Conservation (phyloP, 2,888 invertebrate species). For the Microdon myrmicae region DNA sequence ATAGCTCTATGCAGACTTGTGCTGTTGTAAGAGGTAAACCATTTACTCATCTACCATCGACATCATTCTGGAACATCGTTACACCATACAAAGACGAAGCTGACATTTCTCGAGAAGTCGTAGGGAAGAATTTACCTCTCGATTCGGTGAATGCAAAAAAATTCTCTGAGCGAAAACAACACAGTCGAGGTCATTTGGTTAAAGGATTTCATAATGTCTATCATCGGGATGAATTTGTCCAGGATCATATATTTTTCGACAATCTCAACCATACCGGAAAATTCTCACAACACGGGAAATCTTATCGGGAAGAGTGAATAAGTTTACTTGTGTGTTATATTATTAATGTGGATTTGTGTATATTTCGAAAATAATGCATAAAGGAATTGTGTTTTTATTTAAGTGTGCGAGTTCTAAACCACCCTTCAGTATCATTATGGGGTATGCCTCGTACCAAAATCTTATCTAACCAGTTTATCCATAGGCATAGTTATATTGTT, state of each 20-base stretch:
- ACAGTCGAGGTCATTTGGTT: slow-evolving; percentile 82
- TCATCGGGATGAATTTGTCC: slow-evolving; percentile 87
- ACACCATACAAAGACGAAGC: neutral
- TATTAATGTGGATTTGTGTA: neutral
- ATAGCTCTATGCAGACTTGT: slow-evolving; percentile 24
- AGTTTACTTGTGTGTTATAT: neutral
- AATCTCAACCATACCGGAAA: slow-evolving; percentile 83
- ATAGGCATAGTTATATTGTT: too few species aligned
- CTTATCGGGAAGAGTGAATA: slow-evolving; percentile 15
- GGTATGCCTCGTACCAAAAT: too few species aligned
- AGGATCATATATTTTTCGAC: slow-evolving; percentile 89
- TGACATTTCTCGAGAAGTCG: too few species aligned
- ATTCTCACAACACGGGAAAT: slow-evolving; percentile 78
- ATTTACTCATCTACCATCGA: neutral
- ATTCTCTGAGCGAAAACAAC: slow-evolving; percentile 75
- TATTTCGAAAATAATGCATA: too few species aligned
- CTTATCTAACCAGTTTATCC: too few species aligned
- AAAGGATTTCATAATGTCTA: slow-evolving; percentile 85
- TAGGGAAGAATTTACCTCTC: neutral
- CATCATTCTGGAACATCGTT: slow-evolving; percentile 20
- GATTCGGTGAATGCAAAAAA: slow-evolving; percentile 1
- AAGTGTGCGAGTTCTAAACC: too few species aligned
- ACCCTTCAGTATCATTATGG: too few species aligned
- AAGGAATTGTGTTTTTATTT: too few species aligned
- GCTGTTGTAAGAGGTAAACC: slow-evolving; percentile 19